Conservation (phyloP, 2,888 invertebrate genomes). For the Periphyllus acericola region DNA sequence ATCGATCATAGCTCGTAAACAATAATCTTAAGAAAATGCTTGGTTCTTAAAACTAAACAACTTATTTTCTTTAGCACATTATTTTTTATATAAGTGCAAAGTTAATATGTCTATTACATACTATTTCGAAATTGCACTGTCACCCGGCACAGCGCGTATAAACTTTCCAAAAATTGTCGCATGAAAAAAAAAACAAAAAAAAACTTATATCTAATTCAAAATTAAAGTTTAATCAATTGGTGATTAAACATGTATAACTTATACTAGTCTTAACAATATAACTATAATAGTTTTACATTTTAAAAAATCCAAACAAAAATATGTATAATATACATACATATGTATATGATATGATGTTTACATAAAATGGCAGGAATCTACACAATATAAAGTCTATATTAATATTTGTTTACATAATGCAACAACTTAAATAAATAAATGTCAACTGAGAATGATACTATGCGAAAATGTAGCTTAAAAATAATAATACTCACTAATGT, state of each 20-base stretch:
- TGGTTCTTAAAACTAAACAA: neutral
- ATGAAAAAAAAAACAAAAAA: neutral
- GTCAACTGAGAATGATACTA: neutral
- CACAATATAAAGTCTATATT: neutral
- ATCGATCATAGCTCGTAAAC: neutral
- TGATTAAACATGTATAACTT: neutral
- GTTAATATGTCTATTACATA: neutral
- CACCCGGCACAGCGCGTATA: constrained; percentile 32
- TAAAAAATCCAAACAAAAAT: neutral
- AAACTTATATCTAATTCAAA: neutral
- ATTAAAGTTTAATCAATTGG: constrained; percentile 3
- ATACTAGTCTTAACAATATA: neutral
- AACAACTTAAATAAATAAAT: constrained; percentile 42
- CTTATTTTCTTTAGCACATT: neutral
- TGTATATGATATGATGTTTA: neutral
- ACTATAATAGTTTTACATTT: neutral
- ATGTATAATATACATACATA: constrained; percentile 1
- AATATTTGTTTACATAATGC: constrained; percentile 15
- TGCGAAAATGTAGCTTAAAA: neutral
- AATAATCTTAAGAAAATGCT: constrained; percentile 5
- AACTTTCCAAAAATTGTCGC: neutral
- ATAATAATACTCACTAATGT: neutral
- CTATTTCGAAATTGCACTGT: constrained; percentile 42
- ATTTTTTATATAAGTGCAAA: neutral
- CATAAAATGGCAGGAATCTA: constrained; percentile 28